Conservation (phyloP, 2,113 vertebrate species). For the Elephantulus edwardii region DNA sequence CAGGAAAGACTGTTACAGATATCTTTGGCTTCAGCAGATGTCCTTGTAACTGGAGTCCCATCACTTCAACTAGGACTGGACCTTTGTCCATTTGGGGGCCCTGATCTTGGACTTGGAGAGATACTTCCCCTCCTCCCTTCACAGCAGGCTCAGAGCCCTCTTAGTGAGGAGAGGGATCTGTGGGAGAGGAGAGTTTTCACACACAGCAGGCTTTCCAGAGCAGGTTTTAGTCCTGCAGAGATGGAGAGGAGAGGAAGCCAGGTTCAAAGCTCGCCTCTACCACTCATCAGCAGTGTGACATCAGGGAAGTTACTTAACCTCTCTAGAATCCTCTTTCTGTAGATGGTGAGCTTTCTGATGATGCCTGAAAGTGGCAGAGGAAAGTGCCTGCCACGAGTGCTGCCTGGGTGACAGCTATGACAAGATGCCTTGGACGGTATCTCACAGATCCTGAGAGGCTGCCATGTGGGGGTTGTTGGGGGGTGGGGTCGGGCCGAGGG, state of each 20-base stretch:
- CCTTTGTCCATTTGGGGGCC: neutral
- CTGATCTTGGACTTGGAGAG: neutral
- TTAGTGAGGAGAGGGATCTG: neutral
- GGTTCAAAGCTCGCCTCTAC: neutral
- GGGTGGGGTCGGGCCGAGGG: too few species aligned
- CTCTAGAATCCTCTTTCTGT: constrained; percentile 13
- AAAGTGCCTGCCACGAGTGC: neutral
- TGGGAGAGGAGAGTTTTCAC: neutral
- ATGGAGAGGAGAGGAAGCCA: neutral
- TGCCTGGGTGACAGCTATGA: neutral
- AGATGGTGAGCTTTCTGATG: neutral
- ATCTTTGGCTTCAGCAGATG: neutral
- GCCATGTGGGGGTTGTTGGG: too few species aligned
- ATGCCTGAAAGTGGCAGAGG: neutral
- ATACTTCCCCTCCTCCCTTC: neutral
- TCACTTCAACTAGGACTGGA: neutral
- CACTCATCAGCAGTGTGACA: neutral
- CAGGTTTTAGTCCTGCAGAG: neutral
- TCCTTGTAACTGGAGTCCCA: constrained; percentile 47
- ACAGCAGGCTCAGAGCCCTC: neutral
- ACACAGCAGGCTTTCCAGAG: neutral
- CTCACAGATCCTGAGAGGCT: neutral
- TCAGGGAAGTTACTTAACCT: neutral
- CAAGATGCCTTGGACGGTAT: neutral
- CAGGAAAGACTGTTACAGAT: constrained; percentile 39